Evolutionary conservation across 2,888 invertebrate genomes (phyloP), one percentile per base, ranked within the genome.

Genomic region (Deladenus siricidicola): DNA sequence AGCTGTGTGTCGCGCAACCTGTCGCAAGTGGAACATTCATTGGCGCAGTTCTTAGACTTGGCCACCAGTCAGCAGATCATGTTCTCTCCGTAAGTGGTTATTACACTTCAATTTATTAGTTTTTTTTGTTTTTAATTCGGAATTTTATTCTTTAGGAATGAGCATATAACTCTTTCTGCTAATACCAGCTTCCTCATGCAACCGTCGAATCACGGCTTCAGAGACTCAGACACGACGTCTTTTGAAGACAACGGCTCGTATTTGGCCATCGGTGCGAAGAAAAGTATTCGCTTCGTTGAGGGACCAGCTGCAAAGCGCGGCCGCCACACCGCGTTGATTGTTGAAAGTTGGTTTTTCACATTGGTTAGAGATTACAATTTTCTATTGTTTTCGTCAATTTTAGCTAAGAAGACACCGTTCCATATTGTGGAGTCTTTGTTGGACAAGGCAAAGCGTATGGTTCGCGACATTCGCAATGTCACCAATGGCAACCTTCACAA

Each of bases 51-150:
- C 51, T 30, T 60, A 34, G 60, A 60, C 43, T 58, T 60, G 21
- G 60, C 60, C 19, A 60, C 60, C 39, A 60, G 60, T n/a, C 60
- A 60, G 28, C 43, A 60, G n/a, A 48, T 60, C 26, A 47, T 60
- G 34, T 24, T 43, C n/a, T 34, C 43, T 14, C 29, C 47, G 60
- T 60, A 21, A 4, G 56, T 21, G 28, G 24, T 17, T 48, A 8
- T 50, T 1, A 42, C n/a, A 17, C 26, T 50, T 10, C 23, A 26
- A 50, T 8, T 29, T 10, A 24, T 50, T 1, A 28, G 19, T 21
- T 8, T 49, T 29, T 3, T 49, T 24, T 49, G 24, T 4, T 50
- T 50, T 14, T 4, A n/a, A n/a, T n/a, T n/a, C n/a, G n/a, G n/a
- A n/a, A n/a, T n/a, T n/a, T n/a, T n/a, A n/a, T n/a, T n/a, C 17